Base-by-base conservation (phyloP, 2,797 vertebrate species). In the Yasuhikotakia modesta region DNA sequence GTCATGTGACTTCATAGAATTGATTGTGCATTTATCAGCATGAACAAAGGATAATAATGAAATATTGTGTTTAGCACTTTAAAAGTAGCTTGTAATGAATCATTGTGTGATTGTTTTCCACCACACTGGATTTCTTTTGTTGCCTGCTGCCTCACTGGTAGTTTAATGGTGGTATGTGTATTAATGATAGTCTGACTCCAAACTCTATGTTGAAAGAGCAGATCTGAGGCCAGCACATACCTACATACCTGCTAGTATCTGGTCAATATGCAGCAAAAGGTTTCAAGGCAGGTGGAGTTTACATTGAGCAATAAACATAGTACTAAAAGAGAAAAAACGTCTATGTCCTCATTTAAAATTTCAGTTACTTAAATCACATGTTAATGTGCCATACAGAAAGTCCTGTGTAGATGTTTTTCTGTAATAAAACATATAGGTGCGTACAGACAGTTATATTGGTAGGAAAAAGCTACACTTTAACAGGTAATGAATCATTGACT, bases 121-220 rank as follows among this genome's bases (percentile, higher is more conserved):
- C 35, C 48, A 72, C 35, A 0, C 79, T 67, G 55, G 53, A 71
- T 66, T 53, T 76, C 53, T 55, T 11, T 83, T 64, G 17, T 0
- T 14, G 2, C 70, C 78, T 84, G 74, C 21, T 63, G 39, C 76
- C 43, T 71, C 76, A 55, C 64, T 65, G 11, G 13, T 79, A 64
- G 30, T 39, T 67, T 64, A 58, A 58, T 21, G 71, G 68, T 70
- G 81, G 87, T 86, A 84, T 91, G 88, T 90, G 83, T 86, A 76
- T 89, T 86, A 89, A 94, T 94, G 93, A 94, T 53, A 84, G 87
- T 91, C 80, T 90, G 90, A 81, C 87, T 92, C 85, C 78, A 93
- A 93, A 94, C 89, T 93, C 91, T 2, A 0, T 6, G 2, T 4
- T 21, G 91, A 92, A 90, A 82, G 91, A 91, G 86, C 87, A 84